Percentiles rank a stretch among this genome's conserved stretches.
Conservation (phyloP, 2,888 invertebrate species). For the Myopa tessellatipennis region DNA sequence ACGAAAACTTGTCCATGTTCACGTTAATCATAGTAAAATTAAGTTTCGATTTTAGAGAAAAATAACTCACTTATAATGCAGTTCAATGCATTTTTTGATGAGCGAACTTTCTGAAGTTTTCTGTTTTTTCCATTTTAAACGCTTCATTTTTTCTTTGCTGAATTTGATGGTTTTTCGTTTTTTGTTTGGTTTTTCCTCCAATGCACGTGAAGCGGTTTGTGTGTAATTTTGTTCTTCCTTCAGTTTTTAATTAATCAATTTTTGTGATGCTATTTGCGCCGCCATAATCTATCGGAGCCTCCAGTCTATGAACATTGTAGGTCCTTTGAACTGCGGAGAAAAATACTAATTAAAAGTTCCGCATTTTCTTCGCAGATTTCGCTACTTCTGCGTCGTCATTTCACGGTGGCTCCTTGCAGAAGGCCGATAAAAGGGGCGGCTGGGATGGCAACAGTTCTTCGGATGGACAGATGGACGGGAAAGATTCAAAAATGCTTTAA, state of each 20-base stretch:
- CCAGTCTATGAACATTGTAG: neutral
- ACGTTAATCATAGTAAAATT: neutral
- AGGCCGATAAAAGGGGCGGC: neutral
- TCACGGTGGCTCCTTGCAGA: neutral
- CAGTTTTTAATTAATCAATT: slow-evolving; percentile 32
- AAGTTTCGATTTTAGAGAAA: neutral
- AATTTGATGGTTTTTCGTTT: neutral
- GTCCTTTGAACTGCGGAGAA: slow-evolving; percentile 24
- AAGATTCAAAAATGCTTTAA: too few species aligned
- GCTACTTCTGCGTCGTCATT: neutral
- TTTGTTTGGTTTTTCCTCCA: slow-evolving; percentile 2
- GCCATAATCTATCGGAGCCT: neutral
- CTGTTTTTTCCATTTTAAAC: neutral
- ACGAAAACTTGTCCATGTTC: neutral
- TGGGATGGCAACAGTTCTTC: too few species aligned
- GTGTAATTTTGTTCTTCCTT: neutral
- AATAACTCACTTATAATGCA: slow-evolving; percentile 4
- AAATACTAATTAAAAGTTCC: slow-evolving; percentile 26
- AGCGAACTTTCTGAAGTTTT: neutral
- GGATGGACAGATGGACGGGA: too few species aligned
- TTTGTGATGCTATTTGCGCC: slow-evolving; percentile 16
- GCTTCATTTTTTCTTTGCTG: neutral
- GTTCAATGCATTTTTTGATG: slow-evolving; percentile 24
- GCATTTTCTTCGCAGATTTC: slow-evolving; percentile 5
- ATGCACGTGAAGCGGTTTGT: neutral